Conservation (phyloP, 2,888 invertebrate genomes). For the Rhingia campestris region DNA sequence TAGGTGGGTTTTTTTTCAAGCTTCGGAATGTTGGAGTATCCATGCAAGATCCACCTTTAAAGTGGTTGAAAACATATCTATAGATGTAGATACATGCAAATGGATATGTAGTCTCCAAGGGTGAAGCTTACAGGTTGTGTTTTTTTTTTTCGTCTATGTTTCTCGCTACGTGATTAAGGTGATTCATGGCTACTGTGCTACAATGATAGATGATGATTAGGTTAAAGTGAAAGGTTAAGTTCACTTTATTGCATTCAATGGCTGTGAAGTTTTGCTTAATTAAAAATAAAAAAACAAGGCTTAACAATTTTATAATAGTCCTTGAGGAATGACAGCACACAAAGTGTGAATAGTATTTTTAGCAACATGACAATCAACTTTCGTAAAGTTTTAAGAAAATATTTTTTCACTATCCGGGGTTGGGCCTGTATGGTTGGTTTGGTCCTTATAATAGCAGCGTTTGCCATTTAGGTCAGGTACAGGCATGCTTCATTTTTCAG, state of each 20-base stretch:
- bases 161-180: slow-evolving; percentile 20
- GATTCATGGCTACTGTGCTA: slow-evolving; percentile 29
- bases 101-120: slow-evolving; percentile 42
- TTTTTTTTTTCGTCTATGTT: slow-evolving; percentile 8
- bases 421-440: no score
- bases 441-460: no score
- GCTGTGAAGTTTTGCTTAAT: not conserved
- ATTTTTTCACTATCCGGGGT: no score
- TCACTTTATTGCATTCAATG: slow-evolving; percentile 18
- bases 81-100: slow-evolving; percentile 11
- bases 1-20: slow-evolving; percentile 37
- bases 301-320: not conserved
- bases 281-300: not conserved
- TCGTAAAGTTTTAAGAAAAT: slow-evolving; percentile 1
- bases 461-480: no score
- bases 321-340: slow-evolving; percentile 1
- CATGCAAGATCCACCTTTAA: slow-evolving; percentile 45
- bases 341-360: no score
- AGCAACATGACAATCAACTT: slow-evolving; percentile 30
- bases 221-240: slow-evolving; percentile 41
- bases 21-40: slow-evolving; percentile 31
- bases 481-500: no score
- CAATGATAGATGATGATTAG: slow-evolving; percentile 37
- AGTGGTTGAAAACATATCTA: slow-evolving; percentile 12
- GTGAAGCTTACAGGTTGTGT: slow-evolving; percentile 45